Evolutionary conservation across 2,113 vertebrate species (phyloP).

Genomic region (Bos javanicus): DNA sequence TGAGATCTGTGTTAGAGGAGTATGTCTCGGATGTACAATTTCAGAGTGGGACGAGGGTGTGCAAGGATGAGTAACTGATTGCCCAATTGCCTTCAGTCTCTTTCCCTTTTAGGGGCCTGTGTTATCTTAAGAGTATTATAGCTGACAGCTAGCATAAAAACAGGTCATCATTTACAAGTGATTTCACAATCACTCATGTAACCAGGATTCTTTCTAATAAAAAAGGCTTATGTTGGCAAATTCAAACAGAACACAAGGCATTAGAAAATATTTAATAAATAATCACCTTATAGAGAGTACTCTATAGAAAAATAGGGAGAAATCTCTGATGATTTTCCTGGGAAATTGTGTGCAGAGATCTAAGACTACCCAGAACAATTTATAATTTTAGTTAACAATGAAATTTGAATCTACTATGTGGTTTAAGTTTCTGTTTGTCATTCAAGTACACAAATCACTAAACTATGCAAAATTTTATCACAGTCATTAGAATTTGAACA

Average conservation of each 20-base stretch:
- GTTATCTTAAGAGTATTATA: slow-evolving; percentile 38
- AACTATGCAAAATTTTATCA: not conserved
- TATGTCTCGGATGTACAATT: not conserved
- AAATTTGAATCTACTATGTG: not conserved
- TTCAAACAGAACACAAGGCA: not conserved
- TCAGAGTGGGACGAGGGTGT: not conserved
- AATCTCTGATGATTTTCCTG: not conserved
- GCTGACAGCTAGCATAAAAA: slow-evolving; percentile 57
- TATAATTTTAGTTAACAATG: not conserved
- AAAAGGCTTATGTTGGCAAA: slow-evolving; percentile 38
- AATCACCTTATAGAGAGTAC: not conserved
- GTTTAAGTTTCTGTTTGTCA: not conserved
- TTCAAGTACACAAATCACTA: slow-evolving; percentile 41
- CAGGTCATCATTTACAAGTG: slow-evolving; percentile 5
- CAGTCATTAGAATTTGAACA: slow-evolving; percentile 3
- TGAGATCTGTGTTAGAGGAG: not conserved
- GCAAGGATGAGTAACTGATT: slow-evolving; percentile 45
- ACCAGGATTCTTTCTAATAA: slow-evolving; percentile 30
- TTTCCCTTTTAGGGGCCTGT: slow-evolving; percentile 56
- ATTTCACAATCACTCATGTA: slow-evolving; percentile 66
- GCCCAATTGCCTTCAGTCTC: slow-evolving; percentile 41
- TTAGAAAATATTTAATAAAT: not conserved
- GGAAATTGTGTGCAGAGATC: not conserved
- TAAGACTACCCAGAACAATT: not conserved
- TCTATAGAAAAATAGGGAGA: not conserved